These are phyloP conservation scores for Cryptomyrus ogoouensis DNA, from an alignment of 2,113 vertebrate genomes.

Conservation along the genomic window DNA sequence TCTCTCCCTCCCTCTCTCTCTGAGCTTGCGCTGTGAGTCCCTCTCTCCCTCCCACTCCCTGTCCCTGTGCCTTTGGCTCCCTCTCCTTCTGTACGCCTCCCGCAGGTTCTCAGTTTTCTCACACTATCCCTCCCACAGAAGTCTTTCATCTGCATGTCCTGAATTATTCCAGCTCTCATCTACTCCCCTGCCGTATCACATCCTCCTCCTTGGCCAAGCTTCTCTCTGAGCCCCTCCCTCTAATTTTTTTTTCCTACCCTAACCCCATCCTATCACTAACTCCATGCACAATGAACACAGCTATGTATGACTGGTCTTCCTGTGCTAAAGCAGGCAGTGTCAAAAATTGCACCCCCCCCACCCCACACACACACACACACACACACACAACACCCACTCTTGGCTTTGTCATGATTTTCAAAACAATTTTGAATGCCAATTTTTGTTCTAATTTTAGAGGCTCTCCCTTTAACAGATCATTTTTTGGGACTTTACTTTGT, in stretches of 20 bases:
- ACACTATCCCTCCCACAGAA: background rate
- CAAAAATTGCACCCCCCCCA: background rate
- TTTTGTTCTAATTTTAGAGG: background rate
- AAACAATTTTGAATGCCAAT: background rate
- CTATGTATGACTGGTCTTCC: background rate
- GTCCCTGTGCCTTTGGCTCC: background rate
- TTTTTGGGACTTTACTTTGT: background rate
- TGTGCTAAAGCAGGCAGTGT: background rate
- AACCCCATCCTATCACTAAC: background rate
- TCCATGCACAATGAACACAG: background rate
- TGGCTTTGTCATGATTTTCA: background rate
- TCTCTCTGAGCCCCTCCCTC: background rate
- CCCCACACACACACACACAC: background rate
- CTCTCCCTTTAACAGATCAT: background rate
- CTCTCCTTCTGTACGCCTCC: background rate
- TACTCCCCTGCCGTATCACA: background rate
- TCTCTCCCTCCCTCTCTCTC: background rate
- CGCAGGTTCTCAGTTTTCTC: background rate
- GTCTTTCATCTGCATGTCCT: slow-evolving; percentile 6
- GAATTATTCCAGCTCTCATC: slow-evolving; percentile 7
- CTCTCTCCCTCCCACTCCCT: background rate
- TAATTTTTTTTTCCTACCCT: background rate
- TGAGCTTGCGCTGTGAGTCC: background rate
- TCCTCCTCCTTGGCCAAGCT: slow-evolving; percentile 2
- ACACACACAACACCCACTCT: background rate